Evolutionary conservation across 2,113 vertebrate genomes (phyloP).

Genomic region (Sciurus niger): DNA sequence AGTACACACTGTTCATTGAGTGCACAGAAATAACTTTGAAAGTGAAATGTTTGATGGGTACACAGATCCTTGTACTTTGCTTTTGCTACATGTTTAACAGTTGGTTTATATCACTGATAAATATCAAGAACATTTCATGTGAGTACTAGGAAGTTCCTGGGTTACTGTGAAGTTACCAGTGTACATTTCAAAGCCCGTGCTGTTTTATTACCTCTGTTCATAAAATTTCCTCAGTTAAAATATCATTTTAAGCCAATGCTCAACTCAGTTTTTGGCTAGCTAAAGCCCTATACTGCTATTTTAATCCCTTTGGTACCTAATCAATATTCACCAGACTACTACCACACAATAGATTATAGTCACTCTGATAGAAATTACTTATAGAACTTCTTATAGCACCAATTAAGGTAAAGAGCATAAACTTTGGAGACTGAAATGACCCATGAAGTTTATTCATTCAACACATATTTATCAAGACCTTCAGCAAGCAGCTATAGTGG

Average conservation of each 20-base stretch:
- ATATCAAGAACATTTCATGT: slow-evolving; percentile 67
- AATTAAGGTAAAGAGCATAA: slow-evolving; percentile 24
- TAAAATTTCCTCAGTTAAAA: slow-evolving; percentile 56
- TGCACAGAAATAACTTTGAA: slow-evolving; percentile 58
- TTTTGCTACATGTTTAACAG: slow-evolving; percentile 69
- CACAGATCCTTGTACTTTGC: slow-evolving; percentile 60
- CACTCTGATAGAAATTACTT: slow-evolving; percentile 3
- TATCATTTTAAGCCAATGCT: neutral
- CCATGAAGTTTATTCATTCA: neutral
- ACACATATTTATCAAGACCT: neutral
- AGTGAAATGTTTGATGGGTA: slow-evolving; percentile 60
- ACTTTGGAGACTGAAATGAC: neutral
- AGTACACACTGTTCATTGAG: slow-evolving; percentile 70
- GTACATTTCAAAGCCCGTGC: neutral
- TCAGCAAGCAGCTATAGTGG: neutral
- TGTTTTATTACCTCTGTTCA: slow-evolving; percentile 38
- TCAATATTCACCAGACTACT: neutral
- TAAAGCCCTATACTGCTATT: neutral
- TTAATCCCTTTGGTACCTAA: neutral
- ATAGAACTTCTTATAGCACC: neutral
- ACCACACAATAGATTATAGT: slow-evolving; percentile 8
- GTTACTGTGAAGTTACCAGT: neutral
- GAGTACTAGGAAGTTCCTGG: slow-evolving; percentile 66
- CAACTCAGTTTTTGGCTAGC: neutral
- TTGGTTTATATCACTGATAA: slow-evolving; percentile 64